Percentiles rank a stretch among this genome's conserved stretches.
phyloP scores from a whole-genome alignment of 2,113 vertebrate genomes.

The Dicaeum eximium region DNA sequence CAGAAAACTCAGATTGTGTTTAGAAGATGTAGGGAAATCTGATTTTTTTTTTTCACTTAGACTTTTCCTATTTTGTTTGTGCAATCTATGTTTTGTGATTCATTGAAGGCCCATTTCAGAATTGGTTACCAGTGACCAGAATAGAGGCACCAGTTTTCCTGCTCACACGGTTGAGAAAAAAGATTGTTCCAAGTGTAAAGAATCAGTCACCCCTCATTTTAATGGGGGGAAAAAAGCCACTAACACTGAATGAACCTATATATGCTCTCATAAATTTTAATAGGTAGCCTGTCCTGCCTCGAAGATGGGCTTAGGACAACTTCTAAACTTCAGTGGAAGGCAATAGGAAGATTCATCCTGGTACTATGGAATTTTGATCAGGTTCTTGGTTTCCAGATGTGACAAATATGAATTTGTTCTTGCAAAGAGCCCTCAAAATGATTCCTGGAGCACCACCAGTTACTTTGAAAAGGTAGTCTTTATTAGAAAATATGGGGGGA shows the following conservation, averaged over 20 bases:
- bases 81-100: not conserved
- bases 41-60: not conserved
- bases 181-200: not conserved
- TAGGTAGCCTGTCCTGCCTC: not conserved
- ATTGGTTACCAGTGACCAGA: not conserved
- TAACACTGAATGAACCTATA: not conserved
- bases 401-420: not conserved
- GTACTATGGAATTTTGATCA: not conserved
- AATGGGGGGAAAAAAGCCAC: rapidly evolving
- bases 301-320: not conserved
- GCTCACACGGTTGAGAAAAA: rapidly evolving
- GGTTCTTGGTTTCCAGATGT: not conserved
- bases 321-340: not conserved
- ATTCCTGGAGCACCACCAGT: not conserved
- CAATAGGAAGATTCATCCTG: not conserved
- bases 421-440: not conserved
- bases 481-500: not conserved
- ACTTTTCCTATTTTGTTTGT: not conserved
- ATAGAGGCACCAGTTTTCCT: not conserved
- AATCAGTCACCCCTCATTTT: not conserved
- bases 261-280: not conserved
- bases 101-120: not conserved
- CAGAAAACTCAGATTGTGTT: not conserved
- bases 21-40: not conserved
- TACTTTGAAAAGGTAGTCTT: not conserved